Evolutionary conservation across 1,140 invertebrate genomes (phyloP), one percentile per base, ranked within the genome.

Genomic region (Lutraria rhynchaena): DNA sequence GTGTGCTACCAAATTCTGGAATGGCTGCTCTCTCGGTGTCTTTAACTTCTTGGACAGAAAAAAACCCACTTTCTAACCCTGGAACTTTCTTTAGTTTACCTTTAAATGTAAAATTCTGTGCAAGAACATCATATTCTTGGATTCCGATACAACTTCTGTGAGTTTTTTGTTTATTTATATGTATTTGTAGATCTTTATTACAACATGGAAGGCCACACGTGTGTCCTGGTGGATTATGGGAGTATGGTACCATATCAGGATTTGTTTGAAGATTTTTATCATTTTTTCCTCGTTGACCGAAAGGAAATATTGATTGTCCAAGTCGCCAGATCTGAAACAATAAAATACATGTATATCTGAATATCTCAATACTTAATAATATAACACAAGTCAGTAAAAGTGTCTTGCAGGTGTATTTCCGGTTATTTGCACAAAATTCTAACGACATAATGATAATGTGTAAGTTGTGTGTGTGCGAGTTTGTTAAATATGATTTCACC

Each of bases 191-290:
- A 78, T 90, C 85, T 41, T 87, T 83, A 49, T 82, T 85, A 58
- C 89, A 90, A 74, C 89, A 90, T n/a, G 89, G 89, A 22, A 90
- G 81, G 9, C 89, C 86, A 76, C 89, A 89, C 7, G 87, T 90
- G 71, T 90, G 88, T 9, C 89, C 89, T 2, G 89, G 88, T 13
- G 89, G 89, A 58, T 86, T 82, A 57, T 89, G 89, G n/a, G 86
- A 78, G 61, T 87, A 90, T 7, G 82, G 85, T 17, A 83, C 74
- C 44, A 81, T 67, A 49, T 89, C 88, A 0, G 85, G 63, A 41
- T 67, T 67, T 2, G 63, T 67, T 15, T 35, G 24, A 49, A 67
- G 3, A 31, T 67, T 67, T 19, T 67, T 67, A 19, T 67, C 63
- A 13, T 49, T 24, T 31, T 67, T 67, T 11, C 22, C 17, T 27